Base-by-base conservation (phyloP, 2,888 invertebrate species). In the Oxycera nigricornis region DNA sequence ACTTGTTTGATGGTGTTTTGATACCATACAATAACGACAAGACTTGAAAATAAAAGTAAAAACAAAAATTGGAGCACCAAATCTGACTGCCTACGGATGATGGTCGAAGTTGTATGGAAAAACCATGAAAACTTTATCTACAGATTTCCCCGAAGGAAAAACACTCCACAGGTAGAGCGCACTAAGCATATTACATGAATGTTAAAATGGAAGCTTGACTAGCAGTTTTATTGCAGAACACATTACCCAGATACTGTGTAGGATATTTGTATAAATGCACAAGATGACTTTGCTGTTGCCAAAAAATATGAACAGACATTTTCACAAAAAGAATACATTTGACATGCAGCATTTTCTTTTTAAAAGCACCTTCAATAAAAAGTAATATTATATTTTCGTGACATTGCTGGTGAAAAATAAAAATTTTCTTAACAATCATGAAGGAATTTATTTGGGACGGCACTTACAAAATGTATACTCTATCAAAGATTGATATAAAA, bases 1-100 rank as follows among this genome's bases (percentile, higher is more conserved):
- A 67, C 67, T 67, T 67, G 67, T 67, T 67, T 67, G 46, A 67
- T 67, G 67, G 41, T 67, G 46, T 41, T 67, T 46, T 67, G 67
- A 41, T 67, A 67, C 22, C 46, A 24, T 14, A 59, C 67, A 67
- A 67, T 67, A 67, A 67, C 67, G 46, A 26, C 39, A n/a, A 67
- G 41, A 67, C 67, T 20, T 24, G 39, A 62, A 39, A 31, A 35
- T 11, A 35, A 62, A 22, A 62, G 9, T 17, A 20, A 62, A 39
- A 62, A 17, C 14, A 31, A 39, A 35, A 35, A 31, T 24, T 6
- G 22, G 14, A 67, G 46, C 67, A 41, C 22, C 41, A 22, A n/a
- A n/a, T n/a, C n/a, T n/a, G n/a, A n/a, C 11, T 46, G 35, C 22
- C 6, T 35, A 22, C 11, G 62, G 62, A n/a, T 62, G 3, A 24